These are phyloP conservation scores for Asobara japonica DNA, from an alignment of 1,140 invertebrate genomes.

Conservation along the genomic window DNA sequence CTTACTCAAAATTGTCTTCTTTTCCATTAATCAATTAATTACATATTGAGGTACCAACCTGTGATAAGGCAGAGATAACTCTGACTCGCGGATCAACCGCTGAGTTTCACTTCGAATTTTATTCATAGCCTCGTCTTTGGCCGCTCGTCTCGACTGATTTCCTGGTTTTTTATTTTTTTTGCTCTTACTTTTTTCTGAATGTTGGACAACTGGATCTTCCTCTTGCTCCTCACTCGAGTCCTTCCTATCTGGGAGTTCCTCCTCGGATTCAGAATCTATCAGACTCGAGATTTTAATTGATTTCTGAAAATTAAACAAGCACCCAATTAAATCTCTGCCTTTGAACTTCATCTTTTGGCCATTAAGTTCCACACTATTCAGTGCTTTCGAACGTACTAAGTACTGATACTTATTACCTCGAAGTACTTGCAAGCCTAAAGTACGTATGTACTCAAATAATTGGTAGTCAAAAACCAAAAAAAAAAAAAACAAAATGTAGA, in stretches of 20 bases:
- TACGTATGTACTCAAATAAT: too few species aligned
- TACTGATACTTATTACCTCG: too few species aligned
- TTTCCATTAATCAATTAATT: too few species aligned
- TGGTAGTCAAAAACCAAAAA: too few species aligned
- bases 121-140: constrained; percentile 59
- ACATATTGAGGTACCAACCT: too few species aligned
- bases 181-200: constrained; percentile 21
- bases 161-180: constrained; percentile 3
- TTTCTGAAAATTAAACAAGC: neutral
- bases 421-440: too few species aligned
- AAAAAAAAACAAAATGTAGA: too few species aligned
- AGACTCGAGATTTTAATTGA: constrained; percentile 26
- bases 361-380: too few species aligned
- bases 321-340: too few species aligned
- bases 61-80: constrained; percentile 81
- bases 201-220: neutral
- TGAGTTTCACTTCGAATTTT: constrained; percentile 72
- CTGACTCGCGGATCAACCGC: constrained; percentile 75
- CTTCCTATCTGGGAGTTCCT: neutral
- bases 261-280: constrained; percentile 40
- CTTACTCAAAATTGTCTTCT: too few species aligned
- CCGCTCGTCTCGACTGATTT: constrained; percentile 43
- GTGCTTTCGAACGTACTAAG: too few species aligned
- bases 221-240: neutral
- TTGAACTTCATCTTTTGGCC: too few species aligned